Evolutionary conservation across 2,113 vertebrate species (phyloP).

Genomic region (Eretmochelys imbricata): DNA sequence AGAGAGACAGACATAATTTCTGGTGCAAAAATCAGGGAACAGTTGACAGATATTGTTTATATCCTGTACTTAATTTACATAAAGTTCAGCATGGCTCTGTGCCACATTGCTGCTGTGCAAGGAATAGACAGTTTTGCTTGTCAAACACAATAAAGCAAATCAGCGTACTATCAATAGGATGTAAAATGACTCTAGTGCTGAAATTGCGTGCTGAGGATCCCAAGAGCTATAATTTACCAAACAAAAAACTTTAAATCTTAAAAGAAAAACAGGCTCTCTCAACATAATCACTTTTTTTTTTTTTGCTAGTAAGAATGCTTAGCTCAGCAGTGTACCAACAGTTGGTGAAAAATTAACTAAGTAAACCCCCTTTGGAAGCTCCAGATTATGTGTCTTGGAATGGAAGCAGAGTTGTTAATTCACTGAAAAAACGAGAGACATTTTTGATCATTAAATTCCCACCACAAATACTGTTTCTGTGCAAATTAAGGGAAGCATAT

Average conservation of each 20-base stretch:
- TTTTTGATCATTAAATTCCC: slow-evolving; percentile 21
- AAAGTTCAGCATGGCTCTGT: not conserved
- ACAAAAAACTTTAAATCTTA: not conserved
- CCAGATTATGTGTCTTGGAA: not conserved
- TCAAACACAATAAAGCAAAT: slow-evolving; percentile 6
- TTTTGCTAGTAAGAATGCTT: not conserved
- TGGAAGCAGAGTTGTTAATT: not conserved
- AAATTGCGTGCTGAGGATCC: not conserved
- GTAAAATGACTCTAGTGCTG: not conserved
- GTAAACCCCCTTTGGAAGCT: not conserved
- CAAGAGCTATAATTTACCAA: not conserved
- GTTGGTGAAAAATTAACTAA: slow-evolving; percentile 2
- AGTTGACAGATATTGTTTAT: not conserved
- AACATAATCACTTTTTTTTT: slow-evolving; percentile 6
- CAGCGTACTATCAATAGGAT: not conserved
- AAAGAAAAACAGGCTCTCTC: not conserved
- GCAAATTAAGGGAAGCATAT: slow-evolving; percentile 33
- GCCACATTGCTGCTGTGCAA: not conserved
- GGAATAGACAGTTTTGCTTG: not conserved
- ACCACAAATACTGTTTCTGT: slow-evolving; percentile 55
- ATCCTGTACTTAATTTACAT: not conserved
- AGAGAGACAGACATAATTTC: not conserved
- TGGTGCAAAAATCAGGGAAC: fast-evolving
- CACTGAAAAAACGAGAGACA: not conserved
- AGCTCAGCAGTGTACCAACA: not conserved